A percentile compares a stretch with the other conserved stretches of the same genome.
Conservation (phyloP, 2,113 vertebrate species). For the Rhinopomastus cyanomelas region DNA sequence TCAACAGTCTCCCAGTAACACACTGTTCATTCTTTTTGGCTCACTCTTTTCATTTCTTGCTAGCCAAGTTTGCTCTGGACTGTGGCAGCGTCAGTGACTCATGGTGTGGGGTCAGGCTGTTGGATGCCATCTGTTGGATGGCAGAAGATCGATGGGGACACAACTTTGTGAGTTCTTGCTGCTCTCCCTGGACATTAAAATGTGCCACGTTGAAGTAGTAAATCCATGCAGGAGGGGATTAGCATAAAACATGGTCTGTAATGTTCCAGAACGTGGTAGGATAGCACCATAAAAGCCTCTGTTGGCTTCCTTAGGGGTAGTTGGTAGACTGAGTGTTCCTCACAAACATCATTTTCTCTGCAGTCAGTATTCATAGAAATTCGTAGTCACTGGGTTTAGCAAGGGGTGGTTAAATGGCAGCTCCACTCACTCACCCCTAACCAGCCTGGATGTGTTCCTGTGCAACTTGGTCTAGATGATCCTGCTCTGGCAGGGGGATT, state of each 20-base stretch:
- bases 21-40: neutral
- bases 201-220: neutral
- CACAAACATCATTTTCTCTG: neutral
- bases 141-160: neutral
- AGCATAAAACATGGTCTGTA: fast-evolving
- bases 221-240: fast-evolving
- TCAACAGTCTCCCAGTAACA: neutral
- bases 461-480: too few species aligned
- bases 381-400: fast-evolving
- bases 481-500: too few species aligned
- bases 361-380: fast-evolving
- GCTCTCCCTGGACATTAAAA: neutral
- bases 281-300: fast-evolving
- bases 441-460: too few species aligned
- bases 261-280: neutral
- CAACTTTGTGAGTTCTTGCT: neutral
- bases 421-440: neutral
- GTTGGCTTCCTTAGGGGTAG: neutral
- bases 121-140: neutral
- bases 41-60: too few species aligned
- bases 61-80: neutral
- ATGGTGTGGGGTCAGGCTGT: fast-evolving
- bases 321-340: fast-evolving
- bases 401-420: fast-evolving
- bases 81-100: neutral